These are phyloP conservation scores for Carcinoscorpius rotundicauda DNA, from an alignment of 1,140 invertebrate species.

Conservation along the genomic window DNA sequence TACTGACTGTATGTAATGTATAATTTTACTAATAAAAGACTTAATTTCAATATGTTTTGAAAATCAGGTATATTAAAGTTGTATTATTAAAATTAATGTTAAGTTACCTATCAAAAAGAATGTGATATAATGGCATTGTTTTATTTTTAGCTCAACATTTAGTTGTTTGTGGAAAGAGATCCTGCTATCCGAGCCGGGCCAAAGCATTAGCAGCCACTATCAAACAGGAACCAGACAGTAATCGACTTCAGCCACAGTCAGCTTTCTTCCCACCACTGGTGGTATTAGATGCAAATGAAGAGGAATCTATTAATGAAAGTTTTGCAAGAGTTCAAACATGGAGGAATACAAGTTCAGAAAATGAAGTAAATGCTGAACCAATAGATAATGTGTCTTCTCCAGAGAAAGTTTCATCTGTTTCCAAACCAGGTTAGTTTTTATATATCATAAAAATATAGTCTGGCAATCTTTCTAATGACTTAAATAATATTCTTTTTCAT, in stretches of 20 bases:
- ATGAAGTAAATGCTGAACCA: too few species aligned
- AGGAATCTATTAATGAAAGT: not conserved
- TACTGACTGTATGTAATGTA: too few species aligned
- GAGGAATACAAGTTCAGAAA: too few species aligned
- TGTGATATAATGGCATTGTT: not conserved
- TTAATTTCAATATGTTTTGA: not conserved
- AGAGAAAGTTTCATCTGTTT: too few species aligned
- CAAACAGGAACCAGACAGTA: not conserved
- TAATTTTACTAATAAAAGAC: too few species aligned
- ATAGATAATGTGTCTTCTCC: too few species aligned
- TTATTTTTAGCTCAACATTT: not conserved
- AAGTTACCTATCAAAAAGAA: not conserved
- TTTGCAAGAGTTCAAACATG: not conserved
- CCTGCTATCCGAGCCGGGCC: not conserved
- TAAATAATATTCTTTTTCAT: too few species aligned
- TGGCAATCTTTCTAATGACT: too few species aligned
- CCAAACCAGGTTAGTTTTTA: too few species aligned
- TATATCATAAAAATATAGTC: too few species aligned
- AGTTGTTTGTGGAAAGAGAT: not conserved
- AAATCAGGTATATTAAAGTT: not conserved
- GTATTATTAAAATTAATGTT: not conserved
- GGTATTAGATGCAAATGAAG: not conserved
- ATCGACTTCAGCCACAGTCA: not conserved
- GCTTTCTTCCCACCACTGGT: constrained; percentile 1
- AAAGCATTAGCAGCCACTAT: not conserved